These are phyloP conservation scores for Antennarius maculatus DNA, from an alignment of 2,797 vertebrate genomes.

Conservation along the genomic window DNA sequence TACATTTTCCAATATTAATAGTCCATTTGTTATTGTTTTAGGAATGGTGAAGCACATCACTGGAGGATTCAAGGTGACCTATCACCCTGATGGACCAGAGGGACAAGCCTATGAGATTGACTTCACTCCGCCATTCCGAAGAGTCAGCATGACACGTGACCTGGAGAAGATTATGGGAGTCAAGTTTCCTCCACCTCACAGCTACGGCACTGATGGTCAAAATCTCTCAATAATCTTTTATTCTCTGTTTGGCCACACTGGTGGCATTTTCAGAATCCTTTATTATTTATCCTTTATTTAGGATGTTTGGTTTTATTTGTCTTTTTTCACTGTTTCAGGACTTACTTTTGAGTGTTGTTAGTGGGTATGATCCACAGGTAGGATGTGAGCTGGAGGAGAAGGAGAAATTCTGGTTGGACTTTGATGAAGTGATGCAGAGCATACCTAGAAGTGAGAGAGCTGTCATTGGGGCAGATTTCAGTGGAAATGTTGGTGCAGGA, in stretches of 20 bases:
- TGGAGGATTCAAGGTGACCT: conserved; percentile 90
- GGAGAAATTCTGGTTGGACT: no score
- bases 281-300: not conserved
- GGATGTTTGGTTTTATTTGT: no score
- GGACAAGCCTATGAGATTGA: conserved; percentile 90
- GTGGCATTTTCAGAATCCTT: not conserved
- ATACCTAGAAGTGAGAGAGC: no score
- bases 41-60: conserved; percentile 97
- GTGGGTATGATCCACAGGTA: no score
- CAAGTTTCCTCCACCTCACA: conserved; percentile 87
- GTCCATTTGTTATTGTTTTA: conserved; percentile 53
- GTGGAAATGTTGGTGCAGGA: no score
- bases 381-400: no score
- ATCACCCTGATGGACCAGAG: conserved; percentile 94
- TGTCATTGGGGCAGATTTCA: no score
- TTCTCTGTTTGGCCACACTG: not conserved
- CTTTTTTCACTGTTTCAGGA: not conserved
- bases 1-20: not conserved
- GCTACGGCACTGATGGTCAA: conserved; percentile 79
- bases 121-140: conserved; percentile 94
- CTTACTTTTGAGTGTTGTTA: not conserved
- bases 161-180: conserved; percentile 90
- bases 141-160: conserved; percentile 91
- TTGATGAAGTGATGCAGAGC: no score
- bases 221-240: not conserved